A percentile compares a stretch with the other conserved stretches of the same genome.
phyloP scores from a whole-genome alignment of 1,140 invertebrate species.

The Drosophila kanapiae region DNA sequence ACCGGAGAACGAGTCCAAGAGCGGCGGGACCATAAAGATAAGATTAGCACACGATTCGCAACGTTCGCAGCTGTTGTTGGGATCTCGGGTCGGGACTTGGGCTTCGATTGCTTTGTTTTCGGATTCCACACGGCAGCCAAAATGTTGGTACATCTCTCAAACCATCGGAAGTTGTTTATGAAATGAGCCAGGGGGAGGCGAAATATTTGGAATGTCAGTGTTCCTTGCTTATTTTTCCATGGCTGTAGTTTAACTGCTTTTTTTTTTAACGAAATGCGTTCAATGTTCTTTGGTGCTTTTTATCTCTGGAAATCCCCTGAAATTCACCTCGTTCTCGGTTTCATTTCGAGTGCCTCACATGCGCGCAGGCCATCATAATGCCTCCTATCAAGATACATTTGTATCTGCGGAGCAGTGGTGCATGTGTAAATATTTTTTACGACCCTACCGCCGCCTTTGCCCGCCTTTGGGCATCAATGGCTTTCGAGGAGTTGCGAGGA shows the following conservation, averaged over 20 bases:
- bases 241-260: constrained; percentile 27
- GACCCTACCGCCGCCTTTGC: constrained; percentile 34
- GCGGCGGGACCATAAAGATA: constrained; percentile 80
- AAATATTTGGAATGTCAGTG: not conserved
- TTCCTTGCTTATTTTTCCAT: constrained; percentile 15
- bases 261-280: constrained; percentile 62
- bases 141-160: constrained; percentile 39
- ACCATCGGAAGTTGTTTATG: constrained; percentile 23
- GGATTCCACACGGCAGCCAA: constrained; percentile 23
- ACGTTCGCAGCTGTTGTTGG: constrained; percentile 32
- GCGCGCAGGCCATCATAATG: constrained; percentile 34
- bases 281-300: constrained; percentile 33
- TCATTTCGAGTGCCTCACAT: constrained; percentile 26
- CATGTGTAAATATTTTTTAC: constrained; percentile 82
- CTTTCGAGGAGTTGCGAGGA: constrained; percentile 51
- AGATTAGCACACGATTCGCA: constrained; percentile 79
- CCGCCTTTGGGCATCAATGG: constrained; percentile 34
- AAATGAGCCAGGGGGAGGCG: not conserved
- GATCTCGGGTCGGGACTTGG: constrained; percentile 6
- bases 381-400: constrained; percentile 74
- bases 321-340: constrained; percentile 19
- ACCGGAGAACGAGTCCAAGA: constrained; percentile 65
- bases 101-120: constrained; percentile 50
- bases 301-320: constrained; percentile 21
- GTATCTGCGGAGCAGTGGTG: constrained; percentile 46